Percentiles rank a stretch among this genome's conserved stretches.
Conservation (phyloP, 2,888 invertebrate genomes). For the Pollenia amentaria region DNA sequence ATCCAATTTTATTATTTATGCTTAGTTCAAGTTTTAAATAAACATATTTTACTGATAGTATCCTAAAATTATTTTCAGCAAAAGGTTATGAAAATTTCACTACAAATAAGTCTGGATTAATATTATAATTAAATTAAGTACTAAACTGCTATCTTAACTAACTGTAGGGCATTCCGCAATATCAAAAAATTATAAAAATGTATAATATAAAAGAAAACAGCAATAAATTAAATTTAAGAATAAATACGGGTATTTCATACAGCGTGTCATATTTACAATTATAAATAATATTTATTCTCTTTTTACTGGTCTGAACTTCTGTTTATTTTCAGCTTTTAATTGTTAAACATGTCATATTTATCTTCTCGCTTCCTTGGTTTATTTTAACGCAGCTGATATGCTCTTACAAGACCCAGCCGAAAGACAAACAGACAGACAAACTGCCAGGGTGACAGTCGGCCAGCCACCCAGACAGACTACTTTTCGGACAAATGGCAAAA, state of each 20-base stretch:
- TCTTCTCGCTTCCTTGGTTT: slow-evolving; percentile 74
- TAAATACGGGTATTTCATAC: slow-evolving; percentile 56
- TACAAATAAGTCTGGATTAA: not conserved
- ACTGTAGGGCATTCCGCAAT: not conserved
- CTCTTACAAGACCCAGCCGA: slow-evolving; percentile 32
- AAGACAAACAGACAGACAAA: not conserved
- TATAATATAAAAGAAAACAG: not conserved
- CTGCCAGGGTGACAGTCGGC: not conserved
- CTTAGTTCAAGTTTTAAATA: too few species aligned
- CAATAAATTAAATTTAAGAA: slow-evolving; percentile 62
- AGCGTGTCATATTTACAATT: slow-evolving; percentile 59
- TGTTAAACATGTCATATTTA: slow-evolving; percentile 74
- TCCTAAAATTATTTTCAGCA: too few species aligned
- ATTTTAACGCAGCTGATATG: slow-evolving; percentile 71
- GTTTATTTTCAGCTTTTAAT: slow-evolving; percentile 74
- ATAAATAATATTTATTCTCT: slow-evolving; percentile 66
- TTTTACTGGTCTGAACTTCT: slow-evolving; percentile 68
- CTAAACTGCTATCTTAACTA: not conserved
- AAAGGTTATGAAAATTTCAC: too few species aligned
- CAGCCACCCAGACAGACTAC: slow-evolving; percentile 14
- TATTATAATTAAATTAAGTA: not conserved
- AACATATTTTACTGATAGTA: too few species aligned
- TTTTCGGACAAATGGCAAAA: slow-evolving; percentile 54
- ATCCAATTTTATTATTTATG: too few species aligned
- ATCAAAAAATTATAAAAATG: not conserved